Evolutionary conservation across 23 tunicate species (phyloP).

Genomic region (Trididemnum miniatum): DNA sequence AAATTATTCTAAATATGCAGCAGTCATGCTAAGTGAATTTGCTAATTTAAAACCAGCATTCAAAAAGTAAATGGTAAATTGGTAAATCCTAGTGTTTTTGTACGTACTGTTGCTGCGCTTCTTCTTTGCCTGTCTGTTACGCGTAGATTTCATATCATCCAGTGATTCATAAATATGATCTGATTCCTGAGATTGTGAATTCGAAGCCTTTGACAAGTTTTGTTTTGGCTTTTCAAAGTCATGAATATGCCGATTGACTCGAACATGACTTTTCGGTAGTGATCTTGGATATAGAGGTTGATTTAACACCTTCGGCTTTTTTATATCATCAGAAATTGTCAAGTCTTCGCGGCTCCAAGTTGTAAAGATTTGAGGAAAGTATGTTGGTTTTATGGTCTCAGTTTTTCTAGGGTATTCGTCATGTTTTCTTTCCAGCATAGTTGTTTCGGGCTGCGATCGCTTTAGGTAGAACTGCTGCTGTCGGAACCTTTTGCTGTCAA

Average conservation of each 20-base stretch:
- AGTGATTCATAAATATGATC: conserved; percentile 61
- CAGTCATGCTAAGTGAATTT: too few species aligned
- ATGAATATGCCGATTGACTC: conserved; percentile 63
- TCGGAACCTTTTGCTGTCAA: conserved; percentile 10
- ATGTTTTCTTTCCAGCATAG: neutral
- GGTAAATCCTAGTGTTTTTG: neutral
- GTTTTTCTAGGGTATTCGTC: neutral
- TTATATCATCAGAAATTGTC: neutral
- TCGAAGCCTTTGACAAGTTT: neutral
- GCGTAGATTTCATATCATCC: conserved; percentile 27
- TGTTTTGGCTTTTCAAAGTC: conserved; percentile 11
- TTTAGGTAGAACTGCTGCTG: neutral
- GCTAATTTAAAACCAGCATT: too few species aligned
- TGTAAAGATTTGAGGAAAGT: conserved; percentile 48
- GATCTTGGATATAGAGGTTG: conserved; percentile 6
- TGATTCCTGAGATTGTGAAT: conserved; percentile 7
- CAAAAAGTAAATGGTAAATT: neutral
- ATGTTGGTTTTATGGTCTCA: conserved; percentile 9
- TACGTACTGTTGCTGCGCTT: too few species aligned
- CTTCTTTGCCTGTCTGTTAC: neutral
- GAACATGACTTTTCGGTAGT: conserved; percentile 32
- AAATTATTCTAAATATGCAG: too few species aligned
- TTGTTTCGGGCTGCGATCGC: neutral
- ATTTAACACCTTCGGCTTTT: neutral
- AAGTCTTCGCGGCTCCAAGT: conserved; percentile 22